These are phyloP conservation scores for Icerya purchasi DNA, from an alignment of 2,888 invertebrate genomes.

Conservation along the genomic window DNA sequence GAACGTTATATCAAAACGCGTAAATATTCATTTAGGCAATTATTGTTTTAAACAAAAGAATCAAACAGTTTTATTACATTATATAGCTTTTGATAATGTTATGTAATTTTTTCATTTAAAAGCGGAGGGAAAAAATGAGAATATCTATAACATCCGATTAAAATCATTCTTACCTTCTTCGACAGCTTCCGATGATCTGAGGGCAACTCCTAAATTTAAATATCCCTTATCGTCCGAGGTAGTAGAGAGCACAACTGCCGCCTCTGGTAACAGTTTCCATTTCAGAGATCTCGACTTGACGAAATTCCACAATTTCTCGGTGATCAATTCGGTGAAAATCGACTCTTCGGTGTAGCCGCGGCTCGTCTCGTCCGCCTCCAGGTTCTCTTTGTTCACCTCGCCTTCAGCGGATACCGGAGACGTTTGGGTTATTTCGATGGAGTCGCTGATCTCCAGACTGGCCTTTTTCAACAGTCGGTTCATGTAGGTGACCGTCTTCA, in stretches of 20 bases:
- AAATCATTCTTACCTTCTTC: constrained; percentile 20
- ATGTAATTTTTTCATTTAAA: no score
- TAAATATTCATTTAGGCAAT: no score
- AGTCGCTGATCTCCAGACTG: constrained; percentile 51
- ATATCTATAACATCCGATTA: no score
- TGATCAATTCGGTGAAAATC: constrained; percentile 38
- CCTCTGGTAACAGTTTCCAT: constrained; percentile 54
- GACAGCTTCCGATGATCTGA: constrained; percentile 16
- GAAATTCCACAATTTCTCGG: constrained; percentile 54
- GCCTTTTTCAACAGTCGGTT: constrained; percentile 60
- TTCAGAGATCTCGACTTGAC: constrained; percentile 51
- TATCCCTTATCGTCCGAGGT: constrained; percentile 42
- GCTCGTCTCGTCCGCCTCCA: constrained; percentile 22
- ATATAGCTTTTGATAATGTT: no score
- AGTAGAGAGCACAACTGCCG: constrained; percentile 53
- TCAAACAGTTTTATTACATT: no score
- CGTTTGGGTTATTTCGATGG: constrained; percentile 46
- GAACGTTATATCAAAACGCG: no score
- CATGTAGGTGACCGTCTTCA: constrained; percentile 60
- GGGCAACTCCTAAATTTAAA: constrained; percentile 33
- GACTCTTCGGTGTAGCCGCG: constrained; percentile 31
- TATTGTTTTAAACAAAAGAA: no score
- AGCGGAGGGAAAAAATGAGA: no score
- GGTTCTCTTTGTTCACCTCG: constrained; percentile 32
- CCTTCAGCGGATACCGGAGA: constrained; percentile 23